phyloP scores from a whole-genome alignment of 2,113 vertebrate genomes.

The Uria aalge region DNA sequence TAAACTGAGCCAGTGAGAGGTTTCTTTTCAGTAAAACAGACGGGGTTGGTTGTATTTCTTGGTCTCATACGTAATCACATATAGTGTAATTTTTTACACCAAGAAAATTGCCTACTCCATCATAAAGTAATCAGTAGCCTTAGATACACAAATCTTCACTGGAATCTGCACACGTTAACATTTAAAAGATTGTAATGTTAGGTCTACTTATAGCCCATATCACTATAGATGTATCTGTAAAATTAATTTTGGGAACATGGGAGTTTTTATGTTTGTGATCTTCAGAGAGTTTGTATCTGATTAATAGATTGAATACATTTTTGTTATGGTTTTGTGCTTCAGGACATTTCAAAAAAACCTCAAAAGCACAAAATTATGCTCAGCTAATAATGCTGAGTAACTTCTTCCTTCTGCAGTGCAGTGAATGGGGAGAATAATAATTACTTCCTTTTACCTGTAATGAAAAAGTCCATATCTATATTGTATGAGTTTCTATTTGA shows the following conservation, averaged over 20 bases:
- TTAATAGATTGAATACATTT: background rate
- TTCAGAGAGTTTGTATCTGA: background rate
- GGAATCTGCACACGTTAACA: rapidly evolving
- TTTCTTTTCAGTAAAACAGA: background rate
- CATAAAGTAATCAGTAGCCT: background rate
- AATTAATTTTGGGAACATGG: background rate
- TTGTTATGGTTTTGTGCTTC: background rate
- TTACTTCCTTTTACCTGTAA: background rate
- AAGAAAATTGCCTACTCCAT: background rate
- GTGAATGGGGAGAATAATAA: background rate
- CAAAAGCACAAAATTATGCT: background rate
- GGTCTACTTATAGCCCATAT: background rate
- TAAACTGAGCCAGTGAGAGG: background rate
- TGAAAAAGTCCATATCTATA: background rate
- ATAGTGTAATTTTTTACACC: background rate
- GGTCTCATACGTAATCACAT: background rate
- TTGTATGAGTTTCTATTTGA: background rate
- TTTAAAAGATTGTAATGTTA: background rate
- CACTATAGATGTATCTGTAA: background rate
- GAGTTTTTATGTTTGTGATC: background rate
- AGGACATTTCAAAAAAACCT: background rate
- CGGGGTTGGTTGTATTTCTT: background rate
- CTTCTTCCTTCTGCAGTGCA: background rate
- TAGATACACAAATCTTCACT: rapidly evolving
- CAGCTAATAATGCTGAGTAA: background rate